Percentiles rank a stretch among this genome's conserved stretches.
Conservation (phyloP, 2,888 invertebrate species). For the Agrochola circellaris region DNA sequence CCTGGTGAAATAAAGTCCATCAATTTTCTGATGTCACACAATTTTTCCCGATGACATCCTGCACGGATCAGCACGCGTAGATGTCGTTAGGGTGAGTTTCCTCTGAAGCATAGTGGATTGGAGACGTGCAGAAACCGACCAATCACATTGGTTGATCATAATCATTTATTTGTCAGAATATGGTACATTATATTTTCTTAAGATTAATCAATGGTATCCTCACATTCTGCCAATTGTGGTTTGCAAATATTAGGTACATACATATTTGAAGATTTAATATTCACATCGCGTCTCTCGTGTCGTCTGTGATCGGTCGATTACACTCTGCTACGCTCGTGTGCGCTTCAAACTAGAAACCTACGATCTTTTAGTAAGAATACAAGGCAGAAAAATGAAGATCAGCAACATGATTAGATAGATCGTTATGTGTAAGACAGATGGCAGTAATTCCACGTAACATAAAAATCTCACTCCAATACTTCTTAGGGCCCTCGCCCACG, state of each 20-base stretch:
- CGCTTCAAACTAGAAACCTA: background rate
- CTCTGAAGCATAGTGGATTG: background rate
- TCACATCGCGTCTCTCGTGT: background rate
- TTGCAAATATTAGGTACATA: too few relatives aligned
- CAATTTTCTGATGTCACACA: background rate
- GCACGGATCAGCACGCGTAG: background rate
- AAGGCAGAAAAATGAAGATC: background rate
- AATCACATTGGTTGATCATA: background rate
- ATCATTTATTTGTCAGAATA: too few relatives aligned
- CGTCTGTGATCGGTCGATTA: background rate
- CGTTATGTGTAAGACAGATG: background rate
- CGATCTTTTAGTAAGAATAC: background rate
- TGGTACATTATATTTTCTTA: too few relatives aligned
- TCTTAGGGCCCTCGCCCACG: too few relatives aligned
- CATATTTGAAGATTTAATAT: background rate
- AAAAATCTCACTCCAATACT: background rate
- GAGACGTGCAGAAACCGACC: background rate
- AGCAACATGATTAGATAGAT: background rate
- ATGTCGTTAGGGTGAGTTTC: background rate
- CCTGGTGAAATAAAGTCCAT: conserved; percentile 73
- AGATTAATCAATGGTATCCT: too few relatives aligned
- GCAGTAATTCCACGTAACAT: background rate
- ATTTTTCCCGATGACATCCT: background rate
- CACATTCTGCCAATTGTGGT: too few relatives aligned
- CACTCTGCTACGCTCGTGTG: background rate